Conservation (phyloP, 1,140 invertebrate species). For the Lordiphosa collinella region DNA sequence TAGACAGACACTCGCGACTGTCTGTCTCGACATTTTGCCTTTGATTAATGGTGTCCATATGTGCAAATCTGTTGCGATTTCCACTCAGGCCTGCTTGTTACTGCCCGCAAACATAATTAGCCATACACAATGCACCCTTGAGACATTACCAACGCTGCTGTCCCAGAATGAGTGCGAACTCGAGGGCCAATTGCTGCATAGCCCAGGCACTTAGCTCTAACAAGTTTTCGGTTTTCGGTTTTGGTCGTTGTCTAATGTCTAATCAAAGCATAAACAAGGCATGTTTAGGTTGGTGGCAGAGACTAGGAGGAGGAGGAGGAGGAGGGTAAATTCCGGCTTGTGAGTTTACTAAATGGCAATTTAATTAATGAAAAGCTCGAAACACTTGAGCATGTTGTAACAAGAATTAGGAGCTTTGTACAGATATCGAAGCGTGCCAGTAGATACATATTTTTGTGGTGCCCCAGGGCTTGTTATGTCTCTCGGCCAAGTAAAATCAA, state of each 20-base stretch:
- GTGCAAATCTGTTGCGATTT: constrained; percentile 8
- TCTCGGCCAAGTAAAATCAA: background rate
- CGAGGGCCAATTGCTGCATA: constrained; percentile 9
- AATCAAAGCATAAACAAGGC: constrained; percentile 58
- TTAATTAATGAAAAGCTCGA: constrained; percentile 68
- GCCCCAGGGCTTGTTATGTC: background rate
- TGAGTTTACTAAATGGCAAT: constrained; percentile 32
- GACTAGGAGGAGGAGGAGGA: background rate
- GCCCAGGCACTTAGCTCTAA: constrained; percentile 45
- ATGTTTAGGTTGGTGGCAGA: background rate
- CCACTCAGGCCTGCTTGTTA: constrained; percentile 8
- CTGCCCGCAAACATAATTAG: constrained; percentile 27
- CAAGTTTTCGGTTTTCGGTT: constrained; percentile 50
- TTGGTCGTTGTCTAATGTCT: constrained; percentile 34
- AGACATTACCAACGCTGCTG: constrained; percentile 41
- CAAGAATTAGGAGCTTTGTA: too few species aligned
- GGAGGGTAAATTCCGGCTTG: constrained; percentile 7
- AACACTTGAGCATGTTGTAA: constrained; percentile 40
- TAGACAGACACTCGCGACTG: constrained; percentile 55
- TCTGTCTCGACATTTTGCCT: constrained; percentile 44
- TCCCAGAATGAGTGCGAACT: constrained; percentile 21
- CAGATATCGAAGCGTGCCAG: too few species aligned
- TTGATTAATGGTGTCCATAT: constrained; percentile 56
- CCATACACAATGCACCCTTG: constrained; percentile 61
- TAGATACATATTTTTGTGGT: too few species aligned